phyloP scores from a whole-genome alignment of 2,113 vertebrate genomes.

The Cyphomyrus discorhynchus region DNA sequence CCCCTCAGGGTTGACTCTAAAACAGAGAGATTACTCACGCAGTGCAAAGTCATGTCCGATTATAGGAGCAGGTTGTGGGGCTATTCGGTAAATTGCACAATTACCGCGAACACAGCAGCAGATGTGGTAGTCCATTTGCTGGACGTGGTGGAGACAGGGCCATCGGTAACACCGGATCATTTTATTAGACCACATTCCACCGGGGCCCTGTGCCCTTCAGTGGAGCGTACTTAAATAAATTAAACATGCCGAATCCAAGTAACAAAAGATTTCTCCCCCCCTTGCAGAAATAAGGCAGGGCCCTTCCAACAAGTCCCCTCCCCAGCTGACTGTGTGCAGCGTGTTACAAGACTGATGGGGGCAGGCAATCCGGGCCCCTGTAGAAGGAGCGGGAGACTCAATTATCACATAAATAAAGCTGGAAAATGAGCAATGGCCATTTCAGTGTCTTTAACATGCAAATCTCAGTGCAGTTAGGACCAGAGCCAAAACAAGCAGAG shows the following conservation, averaged over 20 bases:
- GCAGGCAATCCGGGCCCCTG: background rate
- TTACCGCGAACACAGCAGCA: background rate
- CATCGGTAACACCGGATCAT: background rate
- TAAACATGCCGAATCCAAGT: background rate
- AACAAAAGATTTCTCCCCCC: background rate
- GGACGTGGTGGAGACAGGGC: background rate
- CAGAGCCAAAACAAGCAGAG: conserved; percentile 1
- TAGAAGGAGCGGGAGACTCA: background rate
- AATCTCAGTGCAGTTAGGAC: conserved; percentile 16
- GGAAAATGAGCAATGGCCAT: background rate
- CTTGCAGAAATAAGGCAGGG: background rate
- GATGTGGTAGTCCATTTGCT: background rate
- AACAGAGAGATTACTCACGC: conserved; percentile 16
- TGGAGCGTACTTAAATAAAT: conserved; percentile 12
- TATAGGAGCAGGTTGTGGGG: background rate
- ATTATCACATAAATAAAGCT: background rate
- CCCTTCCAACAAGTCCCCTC: background rate
- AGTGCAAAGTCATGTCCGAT: conserved; percentile 12
- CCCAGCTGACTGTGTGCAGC: background rate
- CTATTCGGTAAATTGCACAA: background rate
- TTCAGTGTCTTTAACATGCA: conserved; percentile 4
- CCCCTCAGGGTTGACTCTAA: conserved; percentile 9
- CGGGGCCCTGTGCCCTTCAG: background rate
- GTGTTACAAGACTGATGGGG: background rate
- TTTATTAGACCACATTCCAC: background rate